Base-by-base conservation (phyloP, 1,140 invertebrate genomes). In the Atta cephalotes region DNA sequence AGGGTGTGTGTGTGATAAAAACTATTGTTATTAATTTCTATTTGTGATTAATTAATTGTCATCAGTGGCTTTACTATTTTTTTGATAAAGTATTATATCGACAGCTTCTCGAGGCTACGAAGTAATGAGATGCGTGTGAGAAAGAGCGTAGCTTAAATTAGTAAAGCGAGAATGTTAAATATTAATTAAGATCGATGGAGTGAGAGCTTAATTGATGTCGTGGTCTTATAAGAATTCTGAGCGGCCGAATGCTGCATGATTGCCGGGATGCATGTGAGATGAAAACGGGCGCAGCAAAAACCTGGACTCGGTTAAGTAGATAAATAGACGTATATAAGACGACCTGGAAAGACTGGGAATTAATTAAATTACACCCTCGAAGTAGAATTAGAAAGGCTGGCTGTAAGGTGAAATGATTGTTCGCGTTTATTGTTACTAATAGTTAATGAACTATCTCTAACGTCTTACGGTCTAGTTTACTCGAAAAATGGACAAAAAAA, bases 391-490 rank as follows among this genome's bases (percentile, higher is more conserved):
- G 87, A 65, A 63, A 66, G 70, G 78, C 28, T 71, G 85, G 72
- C 86, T 85, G 78, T 87, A 90, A 89, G 62, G 62, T 90, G 77
- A 87, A 51, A 88, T 76, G 86, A 90, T 80, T 90, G 77, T 87
- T 79, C 88, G 81, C 28, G 70, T 90, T 91, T 91, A 91, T 91
- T 91, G 78, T 88, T 85, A 88, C 82, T 88, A 89, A 91, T 91
- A 91, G 86, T 91, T 91, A 85, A 91, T 86, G 80, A 63, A 82
- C 89, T 91, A 85, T 89, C 81, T 89, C 81, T 90, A 90, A 90
- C 62, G 85, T 86, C 80, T 86, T 87, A 89, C 90, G 90, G 88
- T 91, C 91, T 91, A 91, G 91, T 91, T 91, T 91, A 91, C 71
- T 84, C 70, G 74, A 86, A 80, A 86, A 70, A 89, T 71, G n/a